phyloP scores from a whole-genome alignment of 2,888 invertebrate genomes.

The Athripsodes cinereus region DNA sequence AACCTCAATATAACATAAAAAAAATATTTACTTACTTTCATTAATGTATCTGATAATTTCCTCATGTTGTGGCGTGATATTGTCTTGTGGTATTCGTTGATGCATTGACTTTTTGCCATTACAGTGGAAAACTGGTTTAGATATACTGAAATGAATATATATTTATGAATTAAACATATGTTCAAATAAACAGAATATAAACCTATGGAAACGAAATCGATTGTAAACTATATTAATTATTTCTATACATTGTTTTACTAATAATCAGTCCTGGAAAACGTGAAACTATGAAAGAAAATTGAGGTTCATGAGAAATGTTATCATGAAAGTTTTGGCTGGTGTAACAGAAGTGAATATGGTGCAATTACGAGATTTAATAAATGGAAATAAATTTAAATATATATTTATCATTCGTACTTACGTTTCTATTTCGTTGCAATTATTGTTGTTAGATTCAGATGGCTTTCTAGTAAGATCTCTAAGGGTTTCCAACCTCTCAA shows the following conservation, averaged over 20 bases:
- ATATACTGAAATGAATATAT: constrained; percentile 52
- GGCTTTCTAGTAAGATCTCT: constrained; percentile 65
- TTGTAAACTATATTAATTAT: too few relatives aligned
- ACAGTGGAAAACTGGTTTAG: constrained; percentile 76
- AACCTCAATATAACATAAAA: neutral
- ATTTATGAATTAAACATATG: neutral
- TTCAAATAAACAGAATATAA: neutral
- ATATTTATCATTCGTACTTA: constrained; percentile 9
- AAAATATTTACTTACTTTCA: constrained; percentile 61
- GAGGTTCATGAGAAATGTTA: neutral
- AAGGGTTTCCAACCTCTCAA: constrained; percentile 70
- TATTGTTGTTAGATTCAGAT: constrained; percentile 56
- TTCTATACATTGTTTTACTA: too few relatives aligned
- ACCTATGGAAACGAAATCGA: too few relatives aligned
- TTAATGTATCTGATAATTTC: constrained; percentile 81
- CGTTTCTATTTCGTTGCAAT: constrained; percentile 29
- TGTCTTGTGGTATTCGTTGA: constrained; percentile 53
- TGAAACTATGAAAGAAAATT: too few relatives aligned
- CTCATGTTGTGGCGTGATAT: constrained; percentile 72
- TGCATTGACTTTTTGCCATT: constrained; percentile 57
- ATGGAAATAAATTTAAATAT: too few relatives aligned
- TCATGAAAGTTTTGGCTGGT: neutral
- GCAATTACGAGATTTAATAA: neutral
- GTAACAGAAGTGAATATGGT: neutral
- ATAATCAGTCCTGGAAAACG: too few relatives aligned